These are phyloP conservation scores for Malacoctenus gilli DNA, from an alignment of 2,797 vertebrate genomes.

Conservation along the genomic window DNA sequence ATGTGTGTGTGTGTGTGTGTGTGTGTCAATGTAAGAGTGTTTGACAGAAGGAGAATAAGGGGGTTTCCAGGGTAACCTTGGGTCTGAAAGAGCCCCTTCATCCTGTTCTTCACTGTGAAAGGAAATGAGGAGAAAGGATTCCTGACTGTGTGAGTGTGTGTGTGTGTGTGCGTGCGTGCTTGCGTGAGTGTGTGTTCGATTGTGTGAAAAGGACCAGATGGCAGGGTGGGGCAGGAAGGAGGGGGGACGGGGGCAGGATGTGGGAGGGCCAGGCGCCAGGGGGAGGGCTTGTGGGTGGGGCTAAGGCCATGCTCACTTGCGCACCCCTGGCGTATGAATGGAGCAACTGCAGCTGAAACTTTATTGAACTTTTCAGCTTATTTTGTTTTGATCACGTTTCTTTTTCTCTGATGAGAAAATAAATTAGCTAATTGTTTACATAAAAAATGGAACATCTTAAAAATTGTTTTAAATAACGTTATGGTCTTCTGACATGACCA, in stretches of 20 bases:
- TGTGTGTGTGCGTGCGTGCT: slow-evolving; percentile 60
- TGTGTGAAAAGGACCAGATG: slow-evolving; percentile 83
- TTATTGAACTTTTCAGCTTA: too few species aligned
- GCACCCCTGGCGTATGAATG: slow-evolving; percentile 87
- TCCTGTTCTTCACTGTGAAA: slow-evolving; percentile 84
- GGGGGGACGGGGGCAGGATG: slow-evolving; percentile 75
- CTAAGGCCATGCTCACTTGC: slow-evolving; percentile 88
- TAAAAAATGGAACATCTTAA: too few species aligned
- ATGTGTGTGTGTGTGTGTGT: slow-evolving; percentile 44
- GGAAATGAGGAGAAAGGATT: slow-evolving; percentile 78
- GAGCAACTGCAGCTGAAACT: slow-evolving; percentile 63
- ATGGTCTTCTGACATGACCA: too few species aligned
- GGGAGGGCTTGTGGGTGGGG: slow-evolving; percentile 76
- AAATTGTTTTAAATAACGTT: too few species aligned
- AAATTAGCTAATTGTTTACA: too few species aligned
- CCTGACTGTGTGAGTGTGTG: slow-evolving; percentile 32
- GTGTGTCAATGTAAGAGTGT: slow-evolving; percentile 58
- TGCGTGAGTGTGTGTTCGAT: slow-evolving; percentile 44
- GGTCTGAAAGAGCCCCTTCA: slow-evolving; percentile 82
- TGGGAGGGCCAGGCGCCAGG: slow-evolving; percentile 65
- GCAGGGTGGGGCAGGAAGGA: slow-evolving; percentile 81
- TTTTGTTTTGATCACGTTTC: too few species aligned
- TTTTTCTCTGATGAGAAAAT: too few species aligned
- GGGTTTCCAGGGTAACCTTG: slow-evolving; percentile 80
- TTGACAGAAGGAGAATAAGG: slow-evolving; percentile 76